These are phyloP conservation scores for Cryptoblepharus egeriae DNA, from an alignment of 2,797 vertebrate species.

Conservation along the genomic window DNA sequence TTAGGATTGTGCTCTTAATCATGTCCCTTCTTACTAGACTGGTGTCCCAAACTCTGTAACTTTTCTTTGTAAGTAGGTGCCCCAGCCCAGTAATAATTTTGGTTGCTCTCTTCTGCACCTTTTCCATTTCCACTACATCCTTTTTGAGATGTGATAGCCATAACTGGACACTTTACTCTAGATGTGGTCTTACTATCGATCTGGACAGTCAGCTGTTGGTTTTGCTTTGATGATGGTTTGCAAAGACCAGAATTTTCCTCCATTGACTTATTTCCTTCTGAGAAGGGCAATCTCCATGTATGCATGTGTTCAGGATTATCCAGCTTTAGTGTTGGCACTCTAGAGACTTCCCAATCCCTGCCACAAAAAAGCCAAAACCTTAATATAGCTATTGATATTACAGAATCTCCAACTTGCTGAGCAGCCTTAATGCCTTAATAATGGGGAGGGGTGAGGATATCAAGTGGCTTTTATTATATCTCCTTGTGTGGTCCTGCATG, in stretches of 20 bases:
- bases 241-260: background rate
- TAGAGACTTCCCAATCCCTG: background rate
- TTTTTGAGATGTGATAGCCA: too few relatives aligned
- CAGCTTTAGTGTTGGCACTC: background rate
- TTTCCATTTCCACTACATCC: too few relatives aligned
- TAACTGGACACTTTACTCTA: too few relatives aligned
- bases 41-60: too few relatives aligned
- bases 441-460: constrained; percentile 57
- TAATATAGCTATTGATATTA: constrained; percentile 22
- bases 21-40: too few relatives aligned
- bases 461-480: constrained; percentile 67
- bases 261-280: background rate
- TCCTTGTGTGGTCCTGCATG: constrained; percentile 65
- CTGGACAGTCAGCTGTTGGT: too few relatives aligned
- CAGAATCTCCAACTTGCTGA: constrained; percentile 32
- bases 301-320: background rate
- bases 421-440: constrained; percentile 53
- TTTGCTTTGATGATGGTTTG: too few relatives aligned
- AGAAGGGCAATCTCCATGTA: background rate
- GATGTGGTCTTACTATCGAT: too few relatives aligned
- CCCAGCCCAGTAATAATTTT: too few relatives aligned
- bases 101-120: too few relatives aligned
- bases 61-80: too few relatives aligned
- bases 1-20: too few relatives aligned
- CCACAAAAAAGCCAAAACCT: background rate